phyloP scores from a whole-genome alignment of 2,113 vertebrate genomes.

The Sylvia atricapilla region DNA sequence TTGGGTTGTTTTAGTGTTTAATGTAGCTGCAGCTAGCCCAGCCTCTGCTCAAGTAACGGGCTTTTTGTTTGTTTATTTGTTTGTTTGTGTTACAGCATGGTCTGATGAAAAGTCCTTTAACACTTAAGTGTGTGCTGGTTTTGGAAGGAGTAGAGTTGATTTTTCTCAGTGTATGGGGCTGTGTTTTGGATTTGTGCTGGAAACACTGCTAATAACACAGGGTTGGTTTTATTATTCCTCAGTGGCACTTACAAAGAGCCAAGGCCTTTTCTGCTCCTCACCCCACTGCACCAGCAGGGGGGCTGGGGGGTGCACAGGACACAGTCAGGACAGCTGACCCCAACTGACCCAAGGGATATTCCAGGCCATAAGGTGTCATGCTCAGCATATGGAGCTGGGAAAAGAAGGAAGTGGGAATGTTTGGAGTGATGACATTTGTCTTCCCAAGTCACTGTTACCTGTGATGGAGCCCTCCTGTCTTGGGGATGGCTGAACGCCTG shows the following conservation, averaged over 20 bases:
- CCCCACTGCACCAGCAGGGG: not conserved
- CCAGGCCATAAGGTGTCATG: not conserved
- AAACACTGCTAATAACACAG: not conserved
- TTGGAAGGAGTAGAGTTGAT: not conserved
- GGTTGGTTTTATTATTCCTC: accelerated
- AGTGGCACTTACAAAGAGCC: not conserved
- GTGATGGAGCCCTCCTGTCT: not conserved
- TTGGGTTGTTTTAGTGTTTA: not conserved
- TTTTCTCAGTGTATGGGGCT: not conserved
- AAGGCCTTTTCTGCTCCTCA: not conserved
- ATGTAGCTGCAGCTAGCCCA: not conserved
- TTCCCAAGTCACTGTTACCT: not conserved
- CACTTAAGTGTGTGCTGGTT: not conserved
- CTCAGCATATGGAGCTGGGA: not conserved
- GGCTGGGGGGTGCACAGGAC: not conserved
- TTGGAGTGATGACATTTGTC: not conserved
- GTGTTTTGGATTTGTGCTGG: not conserved
- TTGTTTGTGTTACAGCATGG: not conserved
- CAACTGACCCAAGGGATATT: not conserved
- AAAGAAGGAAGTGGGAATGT: not conserved
- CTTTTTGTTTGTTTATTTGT: not conserved
- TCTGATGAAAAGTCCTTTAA: not conserved
- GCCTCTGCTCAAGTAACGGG: not conserved
- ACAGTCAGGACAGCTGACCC: not conserved
- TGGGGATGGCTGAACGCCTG: not conserved